phyloP scores from a whole-genome alignment of 2,888 invertebrate species.

The Neoaliturus tenellus region DNA sequence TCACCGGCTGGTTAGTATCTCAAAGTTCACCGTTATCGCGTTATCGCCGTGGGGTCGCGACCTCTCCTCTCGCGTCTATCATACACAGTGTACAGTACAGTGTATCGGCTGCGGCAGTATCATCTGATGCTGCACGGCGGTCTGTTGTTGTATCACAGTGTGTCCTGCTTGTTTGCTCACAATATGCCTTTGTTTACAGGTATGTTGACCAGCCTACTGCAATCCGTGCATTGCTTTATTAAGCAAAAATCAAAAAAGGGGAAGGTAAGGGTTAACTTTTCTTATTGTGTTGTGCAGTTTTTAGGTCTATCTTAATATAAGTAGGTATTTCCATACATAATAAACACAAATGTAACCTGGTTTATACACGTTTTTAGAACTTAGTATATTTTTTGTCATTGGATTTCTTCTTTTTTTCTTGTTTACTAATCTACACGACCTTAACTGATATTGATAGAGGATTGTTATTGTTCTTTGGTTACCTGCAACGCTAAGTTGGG shows the following conservation, averaged over 20 bases:
- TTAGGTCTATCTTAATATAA: too few species aligned
- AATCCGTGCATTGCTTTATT: slow-evolving; percentile 18
- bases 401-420: not conserved
- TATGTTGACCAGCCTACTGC: slow-evolving; percentile 30
- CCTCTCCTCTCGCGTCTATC: not conserved
- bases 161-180: not conserved
- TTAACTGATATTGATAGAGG: too few species aligned
- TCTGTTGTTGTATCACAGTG: not conserved
- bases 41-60: not conserved
- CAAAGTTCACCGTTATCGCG: not conserved
- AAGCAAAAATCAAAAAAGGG: not conserved
- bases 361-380: too few species aligned
- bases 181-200: slow-evolving; percentile 43
- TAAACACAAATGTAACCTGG: too few species aligned
- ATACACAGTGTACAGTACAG: not conserved
- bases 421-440: too few species aligned
- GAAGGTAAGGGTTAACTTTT: slow-evolving; percentile 21
- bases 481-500: too few species aligned
- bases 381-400: not conserved
- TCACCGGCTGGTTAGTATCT: not conserved
- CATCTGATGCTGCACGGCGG: not conserved
- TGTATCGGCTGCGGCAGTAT: not conserved
- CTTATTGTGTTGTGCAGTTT: too few species aligned
- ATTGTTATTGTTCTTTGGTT: too few species aligned
- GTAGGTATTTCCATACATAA: too few species aligned